Percentiles rank a stretch among this genome's conserved stretches.
Evolutionary conservation across 2,113 vertebrate species (phyloP).

Genomic region (Pipra filicauda): DNA sequence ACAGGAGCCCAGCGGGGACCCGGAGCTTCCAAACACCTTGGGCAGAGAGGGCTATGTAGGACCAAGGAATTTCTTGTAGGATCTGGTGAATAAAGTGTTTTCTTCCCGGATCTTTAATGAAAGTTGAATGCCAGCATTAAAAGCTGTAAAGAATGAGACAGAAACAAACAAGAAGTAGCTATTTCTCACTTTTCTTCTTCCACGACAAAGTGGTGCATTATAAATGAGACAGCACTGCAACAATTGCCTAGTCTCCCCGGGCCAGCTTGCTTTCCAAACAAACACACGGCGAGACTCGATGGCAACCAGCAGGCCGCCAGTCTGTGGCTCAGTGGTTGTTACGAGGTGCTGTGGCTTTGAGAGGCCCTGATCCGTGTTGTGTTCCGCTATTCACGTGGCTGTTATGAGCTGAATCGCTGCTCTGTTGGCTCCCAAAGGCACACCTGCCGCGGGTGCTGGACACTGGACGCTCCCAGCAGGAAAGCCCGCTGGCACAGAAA

Average conservation of each 20-base stretch:
- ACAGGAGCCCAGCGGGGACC: fast-evolving
- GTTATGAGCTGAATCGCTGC: fast-evolving
- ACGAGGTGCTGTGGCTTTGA: background rate
- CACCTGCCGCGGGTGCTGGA: fast-evolving
- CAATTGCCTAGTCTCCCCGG: fast-evolving
- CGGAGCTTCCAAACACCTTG: background rate
- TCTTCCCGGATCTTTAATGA: too few relatives aligned
- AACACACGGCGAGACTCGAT: too few relatives aligned
- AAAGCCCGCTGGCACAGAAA: too few relatives aligned
- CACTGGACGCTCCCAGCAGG: background rate
- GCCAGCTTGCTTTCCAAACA: background rate
- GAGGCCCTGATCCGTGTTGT: fast-evolving
- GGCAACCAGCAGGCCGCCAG: background rate
- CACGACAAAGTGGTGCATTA: fast-evolving
- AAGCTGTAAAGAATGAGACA: background rate
- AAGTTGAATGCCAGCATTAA: background rate
- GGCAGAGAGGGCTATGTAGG: too few relatives aligned
- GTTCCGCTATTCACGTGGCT: fast-evolving
- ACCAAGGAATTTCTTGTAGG: fast-evolving
- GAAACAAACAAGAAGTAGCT: background rate
- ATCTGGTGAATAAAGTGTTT: background rate
- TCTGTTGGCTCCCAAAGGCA: background rate
- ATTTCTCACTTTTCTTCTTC: fast-evolving
- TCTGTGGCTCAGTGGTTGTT: too few relatives aligned
- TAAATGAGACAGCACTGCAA: background rate